These are phyloP conservation scores for Bovichtus variegatus DNA, from an alignment of 2,797 vertebrate genomes.

Conservation along the genomic window DNA sequence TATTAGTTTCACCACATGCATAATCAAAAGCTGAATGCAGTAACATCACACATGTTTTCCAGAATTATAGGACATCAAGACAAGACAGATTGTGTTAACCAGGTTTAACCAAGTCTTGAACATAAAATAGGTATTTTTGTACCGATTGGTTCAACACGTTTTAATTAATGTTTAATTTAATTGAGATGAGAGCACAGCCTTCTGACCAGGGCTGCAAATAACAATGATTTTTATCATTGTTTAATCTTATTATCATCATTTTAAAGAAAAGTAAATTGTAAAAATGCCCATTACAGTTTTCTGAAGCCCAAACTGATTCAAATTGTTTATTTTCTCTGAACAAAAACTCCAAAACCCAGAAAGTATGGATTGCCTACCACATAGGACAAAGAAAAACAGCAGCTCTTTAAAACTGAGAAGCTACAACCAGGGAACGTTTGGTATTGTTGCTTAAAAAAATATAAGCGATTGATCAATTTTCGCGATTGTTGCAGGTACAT, in stretches of 20 bases:
- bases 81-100: background rate
- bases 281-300: background rate
- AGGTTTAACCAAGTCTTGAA: background rate
- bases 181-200: background rate
- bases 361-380: background rate
- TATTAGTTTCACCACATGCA: slow-evolving; percentile 21
- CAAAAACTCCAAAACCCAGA: background rate
- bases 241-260: background rate
- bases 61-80: background rate
- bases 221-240: background rate
- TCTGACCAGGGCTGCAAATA: background rate
- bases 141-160: background rate
- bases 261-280: background rate
- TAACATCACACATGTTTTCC: slow-evolving; percentile 3
- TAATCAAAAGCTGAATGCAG: slow-evolving; percentile 7
- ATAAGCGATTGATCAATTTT: background rate
- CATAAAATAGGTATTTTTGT: background rate
- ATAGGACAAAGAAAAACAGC: background rate
- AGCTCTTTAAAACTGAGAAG: background rate
- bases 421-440: background rate
- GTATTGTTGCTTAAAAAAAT: background rate
- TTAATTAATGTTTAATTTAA: background rate
- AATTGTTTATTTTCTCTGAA: background rate
- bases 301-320: background rate
- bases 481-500: background rate